These are phyloP conservation scores for Tychaedon coryphoeus DNA, from an alignment of 2,113 vertebrate genomes.

Conservation along the genomic window DNA sequence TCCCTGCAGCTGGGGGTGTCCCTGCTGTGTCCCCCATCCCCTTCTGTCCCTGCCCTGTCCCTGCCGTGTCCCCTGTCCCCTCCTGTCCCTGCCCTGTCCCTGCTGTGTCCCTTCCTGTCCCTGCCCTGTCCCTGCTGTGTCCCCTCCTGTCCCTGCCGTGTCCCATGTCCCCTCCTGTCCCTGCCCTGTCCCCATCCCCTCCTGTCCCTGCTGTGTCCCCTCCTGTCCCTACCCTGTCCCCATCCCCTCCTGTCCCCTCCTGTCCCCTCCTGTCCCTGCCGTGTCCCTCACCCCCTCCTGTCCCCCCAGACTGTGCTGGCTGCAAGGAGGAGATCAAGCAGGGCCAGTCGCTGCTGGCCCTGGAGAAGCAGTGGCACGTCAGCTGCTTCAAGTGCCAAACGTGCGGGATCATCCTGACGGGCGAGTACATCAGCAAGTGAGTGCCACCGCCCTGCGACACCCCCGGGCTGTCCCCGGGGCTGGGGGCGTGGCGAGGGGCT, in stretches of 20 bases:
- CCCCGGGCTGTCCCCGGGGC: accelerated
- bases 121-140: too few species aligned
- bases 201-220: too few species aligned
- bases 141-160: neutral
- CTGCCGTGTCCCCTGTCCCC: too few species aligned
- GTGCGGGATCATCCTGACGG: slow-evolving; percentile 91
- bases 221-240: too few species aligned
- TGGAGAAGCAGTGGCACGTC: slow-evolving; percentile 99
- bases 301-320: slow-evolving; percentile 87
- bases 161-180: neutral
- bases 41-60: neutral
- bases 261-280: too few species aligned
- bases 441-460: neutral
- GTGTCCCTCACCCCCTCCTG: neutral
- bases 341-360: slow-evolving; percentile 92
- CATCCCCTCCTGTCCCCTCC: too few species aligned
- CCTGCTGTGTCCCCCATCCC: accelerated
- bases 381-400: slow-evolving; percentile 98
- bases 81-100: too few species aligned
- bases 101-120: too few species aligned
- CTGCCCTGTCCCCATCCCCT: neutral
- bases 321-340: slow-evolving; percentile 97
- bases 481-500: neutral
- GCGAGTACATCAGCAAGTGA: slow-evolving; percentile 99
- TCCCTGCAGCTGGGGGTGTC: neutral